Percentiles rank a stretch among this genome's conserved stretches.
These are phyloP conservation scores for Kryptopterus vitreolus DNA, from an alignment of 2,797 vertebrate species.

Conservation along the genomic window DNA sequence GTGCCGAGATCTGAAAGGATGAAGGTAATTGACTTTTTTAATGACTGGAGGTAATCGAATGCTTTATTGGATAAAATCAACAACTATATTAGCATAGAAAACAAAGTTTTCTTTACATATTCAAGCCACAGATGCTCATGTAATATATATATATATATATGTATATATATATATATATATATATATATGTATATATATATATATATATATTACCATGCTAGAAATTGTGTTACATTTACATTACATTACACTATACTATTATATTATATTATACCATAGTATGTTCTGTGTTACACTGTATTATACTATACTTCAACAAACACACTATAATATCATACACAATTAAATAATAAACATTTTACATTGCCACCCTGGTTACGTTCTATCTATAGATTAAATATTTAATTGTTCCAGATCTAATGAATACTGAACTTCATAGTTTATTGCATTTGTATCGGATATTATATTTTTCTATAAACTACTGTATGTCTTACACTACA, in stretches of 20 bases:
- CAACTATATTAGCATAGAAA: neutral
- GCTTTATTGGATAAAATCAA: neutral
- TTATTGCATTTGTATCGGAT: neutral
- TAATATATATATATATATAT: neutral
- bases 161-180: neutral
- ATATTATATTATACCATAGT: neutral
- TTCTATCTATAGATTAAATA: too few species aligned
- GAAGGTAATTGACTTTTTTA: constrained; percentile 11
- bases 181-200: neutral
- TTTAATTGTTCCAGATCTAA: too few species aligned
- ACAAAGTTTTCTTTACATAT: too few species aligned
- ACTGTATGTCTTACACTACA: neutral
- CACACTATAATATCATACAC: too few species aligned
- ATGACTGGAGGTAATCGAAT: too few species aligned
- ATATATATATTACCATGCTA: neutral
- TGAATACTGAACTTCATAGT: too few species aligned
- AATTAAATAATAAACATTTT: too few species aligned
- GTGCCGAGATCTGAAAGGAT: constrained; percentile 85
- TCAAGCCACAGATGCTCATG: neutral
- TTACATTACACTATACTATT: neutral
- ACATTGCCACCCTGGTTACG: too few species aligned
- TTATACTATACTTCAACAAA: neutral
- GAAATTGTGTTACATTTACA: too few species aligned
- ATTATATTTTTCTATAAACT: neutral
- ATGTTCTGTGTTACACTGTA: neutral